These are phyloP conservation scores for crab-eating macaque (Macaca fascicularis) DNA, from an alignment of 2,113 vertebrate genomes.

Conservation along the genomic window T2T-MFA8v1.1 NC_088377.1:196113001-196113500, in stretches of 20 bases:
- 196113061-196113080: background rate
- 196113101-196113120: background rate
- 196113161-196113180: background rate
- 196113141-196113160: no score
- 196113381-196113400: rapidly evolving
- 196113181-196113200: background rate
- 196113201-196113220: no score
- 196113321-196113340: background rate
- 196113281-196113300: background rate
- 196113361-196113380: background rate
- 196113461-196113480: background rate
- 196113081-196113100: background rate
- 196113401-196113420: background rate
- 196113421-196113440: background rate
- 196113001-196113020: rapidly evolving
- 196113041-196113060: background rate
- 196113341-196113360: no score
- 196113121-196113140: background rate
- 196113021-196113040: background rate
- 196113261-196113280: background rate
- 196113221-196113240: no score
- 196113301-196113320: no score
- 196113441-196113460: background rate
- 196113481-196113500: background rate
- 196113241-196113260: background rate